Evolutionary conservation across 2,888 invertebrate species (phyloP).

Genomic region (Pelosia muscerda): DNA sequence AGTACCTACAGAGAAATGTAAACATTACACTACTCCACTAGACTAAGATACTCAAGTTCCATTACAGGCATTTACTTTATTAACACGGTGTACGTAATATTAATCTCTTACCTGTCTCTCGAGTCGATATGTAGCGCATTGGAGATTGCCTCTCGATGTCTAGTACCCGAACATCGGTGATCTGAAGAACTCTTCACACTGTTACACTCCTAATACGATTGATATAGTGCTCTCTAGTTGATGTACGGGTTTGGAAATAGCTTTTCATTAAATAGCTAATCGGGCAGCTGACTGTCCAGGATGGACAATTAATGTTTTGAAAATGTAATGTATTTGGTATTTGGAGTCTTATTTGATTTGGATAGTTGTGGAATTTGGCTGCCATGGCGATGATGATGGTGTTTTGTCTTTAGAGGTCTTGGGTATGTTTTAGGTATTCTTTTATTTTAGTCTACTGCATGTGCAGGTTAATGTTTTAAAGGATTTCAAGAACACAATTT

Average conservation of each 20-base stretch:
- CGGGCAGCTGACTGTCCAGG: neutral
- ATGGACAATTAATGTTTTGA: no score
- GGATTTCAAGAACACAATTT: no score
- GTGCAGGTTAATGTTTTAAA: no score
- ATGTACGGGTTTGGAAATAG: slow-evolving; percentile 47
- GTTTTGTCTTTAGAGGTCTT: neutral
- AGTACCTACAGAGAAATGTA: neutral
- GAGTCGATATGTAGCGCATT: slow-evolving; percentile 43
- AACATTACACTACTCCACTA: no score
- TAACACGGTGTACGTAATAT: neutral
- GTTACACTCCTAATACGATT: slow-evolving; percentile 63
- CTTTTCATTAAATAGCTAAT: slow-evolving; percentile 30
- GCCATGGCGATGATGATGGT: neutral
- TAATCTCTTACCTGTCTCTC: slow-evolving; percentile 64
- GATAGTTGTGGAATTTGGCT: neutral
- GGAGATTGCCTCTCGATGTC: slow-evolving; percentile 72
- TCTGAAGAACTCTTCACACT: slow-evolving; percentile 58
- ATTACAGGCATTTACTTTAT: neutral
- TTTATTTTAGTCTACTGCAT: no score
- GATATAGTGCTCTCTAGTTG: slow-evolving; percentile 55
- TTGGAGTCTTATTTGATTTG: neutral
- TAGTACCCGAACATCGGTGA: slow-evolving; percentile 49
- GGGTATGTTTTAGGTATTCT: no score
- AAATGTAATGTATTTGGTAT: neutral
- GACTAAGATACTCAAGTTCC: neutral